These are phyloP conservation scores for Machimus atricapillus DNA, from an alignment of 2,888 invertebrate species.

Conservation along the genomic window DNA sequence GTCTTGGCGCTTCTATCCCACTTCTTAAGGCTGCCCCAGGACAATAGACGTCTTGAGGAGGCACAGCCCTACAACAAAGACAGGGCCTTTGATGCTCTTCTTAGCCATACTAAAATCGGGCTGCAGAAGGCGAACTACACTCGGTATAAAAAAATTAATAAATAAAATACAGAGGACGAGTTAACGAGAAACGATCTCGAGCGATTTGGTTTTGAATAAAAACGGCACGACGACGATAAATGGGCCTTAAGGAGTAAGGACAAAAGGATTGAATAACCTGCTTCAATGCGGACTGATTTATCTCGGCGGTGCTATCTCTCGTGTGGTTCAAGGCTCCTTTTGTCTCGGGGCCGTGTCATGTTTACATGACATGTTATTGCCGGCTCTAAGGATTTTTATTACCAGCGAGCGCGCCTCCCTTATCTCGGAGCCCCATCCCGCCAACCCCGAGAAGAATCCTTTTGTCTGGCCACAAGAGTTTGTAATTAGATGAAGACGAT, in stretches of 20 bases:
- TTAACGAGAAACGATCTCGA: constrained; percentile 24
- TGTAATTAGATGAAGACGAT: constrained; percentile 19
- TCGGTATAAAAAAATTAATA: neutral
- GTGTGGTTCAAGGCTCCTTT: neutral
- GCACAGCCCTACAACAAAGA: neutral
- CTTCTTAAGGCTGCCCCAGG: neutral
- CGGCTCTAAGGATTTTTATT: constrained; percentile 6
- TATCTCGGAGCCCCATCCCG: neutral
- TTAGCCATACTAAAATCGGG: neutral
- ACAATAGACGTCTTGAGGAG: neutral
- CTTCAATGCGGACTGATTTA: constrained; percentile 18
- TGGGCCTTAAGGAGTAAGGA: constrained; percentile 1
- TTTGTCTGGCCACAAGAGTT: constrained; percentile 15
- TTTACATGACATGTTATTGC: constrained; percentile 31
- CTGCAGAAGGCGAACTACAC: neutral
- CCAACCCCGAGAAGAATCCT: neutral
- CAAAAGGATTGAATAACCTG: constrained; percentile 36
- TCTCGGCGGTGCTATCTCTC: neutral
- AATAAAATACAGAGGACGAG: neutral
- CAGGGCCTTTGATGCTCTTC: neutral
- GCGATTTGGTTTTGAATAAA: neutral
- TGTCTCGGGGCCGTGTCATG: constrained; percentile 20
- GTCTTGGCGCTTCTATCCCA: constrained; percentile 24
- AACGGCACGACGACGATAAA: neutral
- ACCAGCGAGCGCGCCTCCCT: neutral